A percentile compares a stretch with the other conserved stretches of the same genome.
Evolutionary conservation across 2,797 vertebrate species (phyloP).

Genomic region (Silurus aristotelis): DNA sequence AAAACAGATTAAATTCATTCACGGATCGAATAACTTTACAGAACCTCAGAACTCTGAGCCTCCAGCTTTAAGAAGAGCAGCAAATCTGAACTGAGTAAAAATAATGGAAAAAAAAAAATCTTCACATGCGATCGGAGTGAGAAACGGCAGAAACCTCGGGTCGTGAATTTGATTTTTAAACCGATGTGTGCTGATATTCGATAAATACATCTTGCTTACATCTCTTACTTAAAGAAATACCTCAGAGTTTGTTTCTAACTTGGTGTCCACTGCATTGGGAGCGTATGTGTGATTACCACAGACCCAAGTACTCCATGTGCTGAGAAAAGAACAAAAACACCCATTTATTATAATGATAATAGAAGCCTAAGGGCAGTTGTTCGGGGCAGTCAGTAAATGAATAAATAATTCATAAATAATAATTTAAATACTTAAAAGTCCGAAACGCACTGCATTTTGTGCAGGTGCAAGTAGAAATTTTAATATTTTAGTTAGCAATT

Average conservation of each 20-base stretch:
- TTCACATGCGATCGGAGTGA: not conserved
- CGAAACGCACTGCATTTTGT: not conserved
- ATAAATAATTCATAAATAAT: not conserved
- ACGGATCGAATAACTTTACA: not conserved
- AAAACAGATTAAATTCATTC: not conserved
- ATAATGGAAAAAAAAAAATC: not conserved
- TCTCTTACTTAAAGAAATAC: not conserved
- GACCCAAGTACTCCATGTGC: not conserved
- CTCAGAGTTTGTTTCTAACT: not conserved
- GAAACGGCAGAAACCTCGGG: not conserved
- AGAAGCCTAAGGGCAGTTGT: not conserved
- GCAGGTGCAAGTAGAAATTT: too few species aligned
- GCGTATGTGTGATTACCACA: not conserved
- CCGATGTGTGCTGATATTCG: not conserved
- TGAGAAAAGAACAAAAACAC: not conserved
- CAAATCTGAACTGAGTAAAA: not conserved
- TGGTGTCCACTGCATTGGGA: not conserved
- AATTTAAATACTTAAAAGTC: not conserved
- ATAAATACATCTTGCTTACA: not conserved
- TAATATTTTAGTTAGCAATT: too few species aligned
- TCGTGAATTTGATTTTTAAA: not conserved
- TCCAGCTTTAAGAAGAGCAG: conserved; percentile 19
- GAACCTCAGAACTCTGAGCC: conserved; percentile 1
- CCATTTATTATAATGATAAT: not conserved
- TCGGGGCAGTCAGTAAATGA: too few species aligned